Evolutionary conservation across 2,797 vertebrate genomes (phyloP), one percentile per base, ranked within the genome.

Genomic region (Neosilurus hyrtlii): DNA sequence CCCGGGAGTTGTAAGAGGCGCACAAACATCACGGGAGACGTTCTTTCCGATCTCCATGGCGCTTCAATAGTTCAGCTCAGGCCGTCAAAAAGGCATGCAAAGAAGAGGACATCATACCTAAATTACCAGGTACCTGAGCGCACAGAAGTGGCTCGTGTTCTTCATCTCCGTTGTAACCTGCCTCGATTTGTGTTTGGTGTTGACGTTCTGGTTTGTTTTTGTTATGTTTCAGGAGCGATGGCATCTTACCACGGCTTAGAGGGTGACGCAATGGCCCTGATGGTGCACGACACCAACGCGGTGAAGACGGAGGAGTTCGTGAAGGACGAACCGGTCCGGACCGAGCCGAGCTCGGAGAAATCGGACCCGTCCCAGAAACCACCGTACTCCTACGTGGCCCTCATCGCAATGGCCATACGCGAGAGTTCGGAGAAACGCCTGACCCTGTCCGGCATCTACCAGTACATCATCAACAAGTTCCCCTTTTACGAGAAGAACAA

Each of bases 401-500:
- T 99, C 78, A 99, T 99, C 71, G 98, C 97, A 85, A 99, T 99
- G 98, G 98, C 98, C 75, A 98, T 99, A 83, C 94, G 98, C 49
- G 98, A 99, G 91, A 99, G 98, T 89, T 90, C 96, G 0, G 97
- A 99, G 91, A 99, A 99, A 94, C 93, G 98, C 80, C 96, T 99
- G 83, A 99, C 98, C 12, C 94, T 99, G 85, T 98, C 97, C 0
- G 98, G 97, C 81, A 99, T 99, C 88, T 99, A 99, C 92, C 98
- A 99, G 90, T 99, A 99, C 86, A 99, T 99, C 80, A 98, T 99
- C 92, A 95, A 94, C 90, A 98, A 97, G 87, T 99, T 99, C 85
- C 98, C 98, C n/a, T 99, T 99, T 91, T 99, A 99, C 79, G 98
- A 99, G 93, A 97, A 97, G 87, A 99, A 99, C 89, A 99, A 99